Conservation (phyloP, 92 coral and sea anemone genomes). For the Zoanthus sansibaricus region DNA sequence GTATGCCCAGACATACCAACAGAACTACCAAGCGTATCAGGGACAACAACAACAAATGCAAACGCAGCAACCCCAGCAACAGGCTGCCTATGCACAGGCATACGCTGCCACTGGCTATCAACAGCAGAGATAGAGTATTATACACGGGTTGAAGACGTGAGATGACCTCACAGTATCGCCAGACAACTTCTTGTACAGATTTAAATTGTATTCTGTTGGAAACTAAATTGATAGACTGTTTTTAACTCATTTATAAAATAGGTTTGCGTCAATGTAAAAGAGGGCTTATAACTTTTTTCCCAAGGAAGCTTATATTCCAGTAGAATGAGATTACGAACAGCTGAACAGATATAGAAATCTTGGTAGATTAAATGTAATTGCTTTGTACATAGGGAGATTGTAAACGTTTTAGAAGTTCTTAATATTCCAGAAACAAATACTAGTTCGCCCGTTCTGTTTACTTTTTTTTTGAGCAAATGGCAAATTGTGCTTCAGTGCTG, state of each 20-base stretch:
- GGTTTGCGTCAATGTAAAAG: background rate
- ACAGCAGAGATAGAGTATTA: conserved; percentile 22
- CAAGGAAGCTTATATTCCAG: background rate
- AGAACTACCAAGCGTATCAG: conserved; percentile 53
- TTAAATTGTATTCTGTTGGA: too few species aligned
- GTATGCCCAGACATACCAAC: conserved; percentile 61
- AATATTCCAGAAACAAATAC: background rate
- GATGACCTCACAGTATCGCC: background rate
- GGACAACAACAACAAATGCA: conserved; percentile 55
- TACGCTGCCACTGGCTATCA: conserved; percentile 27
- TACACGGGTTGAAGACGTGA: background rate
- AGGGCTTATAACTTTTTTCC: background rate
- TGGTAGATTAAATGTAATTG: background rate
- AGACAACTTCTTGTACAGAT: background rate
- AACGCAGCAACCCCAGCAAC: conserved; percentile 59
- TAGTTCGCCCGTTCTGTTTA: background rate
- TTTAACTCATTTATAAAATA: background rate
- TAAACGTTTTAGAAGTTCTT: background rate
- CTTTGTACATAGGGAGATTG: conserved; percentile 11
- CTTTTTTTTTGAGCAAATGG: background rate
- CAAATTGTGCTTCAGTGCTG: background rate
- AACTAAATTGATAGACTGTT: background rate
- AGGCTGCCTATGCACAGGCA: conserved; percentile 54
- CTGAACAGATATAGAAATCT: background rate
- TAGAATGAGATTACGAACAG: background rate